Base-by-base conservation (phyloP, 2,888 invertebrate genomes). In the Strigamia crassipes region DNA sequence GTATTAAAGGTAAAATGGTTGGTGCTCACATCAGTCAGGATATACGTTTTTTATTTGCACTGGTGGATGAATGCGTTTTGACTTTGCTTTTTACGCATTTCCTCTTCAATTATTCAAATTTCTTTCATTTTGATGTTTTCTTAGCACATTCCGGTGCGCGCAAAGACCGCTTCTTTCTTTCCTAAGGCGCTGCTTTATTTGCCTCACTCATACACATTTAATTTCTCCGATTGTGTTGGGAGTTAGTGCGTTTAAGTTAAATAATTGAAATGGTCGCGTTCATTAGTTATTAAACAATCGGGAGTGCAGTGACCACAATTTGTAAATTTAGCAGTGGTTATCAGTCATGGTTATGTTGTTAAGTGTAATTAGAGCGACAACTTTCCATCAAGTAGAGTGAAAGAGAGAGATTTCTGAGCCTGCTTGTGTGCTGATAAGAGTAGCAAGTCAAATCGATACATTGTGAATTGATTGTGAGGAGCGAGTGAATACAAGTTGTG, bases 321-420 rank as follows among this genome's bases (percentile, higher is more conserved):
- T 56, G 56, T 56, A 56, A 56, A 56, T 56, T 56, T 56, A 56
- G 56, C 56, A 56, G 56, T 56, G 56, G 56, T 56, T 56, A 56
- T 56, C 56, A 21, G 56, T 56, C 56, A 56, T 56, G 56, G 56
- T 56, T 56, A 56, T 56, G 56, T 56, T 56, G 56, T 56, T 56
- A 56, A 56, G 56, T 56, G 56, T 56, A 56, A 56, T 56, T 56
- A 56, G 56, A 21, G 56, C 56, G 56, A 56, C 56, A 56, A 56
- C 56, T 56, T 56, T 56, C 56, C 56, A 56, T 56, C 56, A 56
- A 56, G 56, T 18, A 56, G 56, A 56, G 56, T 56, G 56, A 56
- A 56, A 21, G 56, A 56, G 56, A 56, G 56, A 56, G 56, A 56
- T 56, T 56, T 56, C 56, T 0, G 56, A 18, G 56, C 56, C 56